These are phyloP conservation scores for Frieseomelitta varia DNA, from an alignment of 1,140 invertebrate genomes.

Conservation along the genomic window DNA sequence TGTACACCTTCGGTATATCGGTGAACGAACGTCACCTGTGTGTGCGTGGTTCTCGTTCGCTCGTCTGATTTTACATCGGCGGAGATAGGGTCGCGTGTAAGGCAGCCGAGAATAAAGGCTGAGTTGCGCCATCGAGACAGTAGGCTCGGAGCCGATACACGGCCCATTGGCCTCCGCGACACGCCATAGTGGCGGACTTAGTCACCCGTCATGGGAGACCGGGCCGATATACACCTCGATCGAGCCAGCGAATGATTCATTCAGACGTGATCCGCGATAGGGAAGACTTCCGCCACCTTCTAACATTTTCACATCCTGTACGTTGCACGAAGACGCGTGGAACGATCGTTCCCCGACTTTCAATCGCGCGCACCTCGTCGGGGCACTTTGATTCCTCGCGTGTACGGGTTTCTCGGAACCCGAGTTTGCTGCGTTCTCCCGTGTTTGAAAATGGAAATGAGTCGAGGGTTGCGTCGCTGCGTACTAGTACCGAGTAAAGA, in stretches of 20 bases:
- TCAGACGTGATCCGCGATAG: slow-evolving; percentile 30
- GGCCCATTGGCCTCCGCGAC: slow-evolving; percentile 50
- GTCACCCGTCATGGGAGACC: slow-evolving; percentile 72
- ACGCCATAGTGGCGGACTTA: slow-evolving; percentile 57
- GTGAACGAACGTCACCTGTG: neutral
- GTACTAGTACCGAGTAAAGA: neutral
- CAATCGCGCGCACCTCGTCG: neutral
- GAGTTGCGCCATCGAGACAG: slow-evolving; percentile 65
- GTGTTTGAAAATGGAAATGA: neutral
- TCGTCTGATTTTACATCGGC: slow-evolving; percentile 30
- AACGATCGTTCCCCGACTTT: slow-evolving; percentile 24
- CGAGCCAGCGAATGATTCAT: slow-evolving; percentile 51
- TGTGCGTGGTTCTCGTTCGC: neutral
- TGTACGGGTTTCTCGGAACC: neutral
- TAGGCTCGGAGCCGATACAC: slow-evolving; percentile 2
- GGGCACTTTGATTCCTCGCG: neutral
- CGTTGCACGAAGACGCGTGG: neutral
- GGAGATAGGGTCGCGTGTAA: slow-evolving; percentile 41
- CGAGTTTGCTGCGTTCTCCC: too few species aligned
- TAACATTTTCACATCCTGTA: slow-evolving; percentile 23
- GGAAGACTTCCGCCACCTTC: slow-evolving; percentile 46
- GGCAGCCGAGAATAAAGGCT: slow-evolving; percentile 40
- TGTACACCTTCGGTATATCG: too few species aligned
- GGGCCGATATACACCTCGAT: slow-evolving; percentile 23
- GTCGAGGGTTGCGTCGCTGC: neutral